Base-by-base conservation (phyloP, 1,140 invertebrate species). In the Pygmarrhopalites habei region DNA sequence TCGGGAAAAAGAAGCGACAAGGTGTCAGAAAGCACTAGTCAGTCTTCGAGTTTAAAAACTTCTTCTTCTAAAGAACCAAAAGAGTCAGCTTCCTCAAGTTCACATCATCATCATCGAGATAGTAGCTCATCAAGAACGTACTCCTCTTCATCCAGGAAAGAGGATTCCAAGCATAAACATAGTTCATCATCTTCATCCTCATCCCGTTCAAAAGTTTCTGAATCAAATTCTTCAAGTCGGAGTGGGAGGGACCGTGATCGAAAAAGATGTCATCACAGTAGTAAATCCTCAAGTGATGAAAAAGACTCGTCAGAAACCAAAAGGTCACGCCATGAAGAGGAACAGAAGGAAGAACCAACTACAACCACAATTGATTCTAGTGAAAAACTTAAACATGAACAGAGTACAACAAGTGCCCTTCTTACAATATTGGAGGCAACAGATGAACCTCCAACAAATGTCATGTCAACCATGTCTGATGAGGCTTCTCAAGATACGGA, bases 1-100 rank as follows among this genome's bases (percentile, higher is more conserved):
- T 49, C 46, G 26, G 51, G 29, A 12, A 32, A 55, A 32, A 55
- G 26, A 10, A 55, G n/a, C n/a, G n/a, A n/a, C n/a, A n/a, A 28
- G 23, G 23, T 12, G 12, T 41, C 46, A 19, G 46, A 49, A 15
- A 21, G 19, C 12, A 49, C 7, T 5, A 49, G 46, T 49, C n/a
- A 49, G 46, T 41, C 12, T 49, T 49, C 46, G 46, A 49, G 23
- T 39, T 15, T 23, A 49, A 23, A 49, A 21, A 49, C n/a, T n/a
- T n/a, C n/a, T n/a, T n/a, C n/a, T n/a, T n/a, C n/a, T 23, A 49
- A 49, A 49, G 46, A 49, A 12, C 23, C 7, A 5, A 49, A 49
- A 49, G 46, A 7, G 7, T 49, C 46, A 49, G 23, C 12, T 49
- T 49, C 46, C n/a, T n/a, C n/a, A n/a, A n/a, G n/a, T n/a, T n/a